Evolutionary conservation across 2,113 vertebrate genomes (phyloP).

Genomic region (Nicator chloris): DNA sequence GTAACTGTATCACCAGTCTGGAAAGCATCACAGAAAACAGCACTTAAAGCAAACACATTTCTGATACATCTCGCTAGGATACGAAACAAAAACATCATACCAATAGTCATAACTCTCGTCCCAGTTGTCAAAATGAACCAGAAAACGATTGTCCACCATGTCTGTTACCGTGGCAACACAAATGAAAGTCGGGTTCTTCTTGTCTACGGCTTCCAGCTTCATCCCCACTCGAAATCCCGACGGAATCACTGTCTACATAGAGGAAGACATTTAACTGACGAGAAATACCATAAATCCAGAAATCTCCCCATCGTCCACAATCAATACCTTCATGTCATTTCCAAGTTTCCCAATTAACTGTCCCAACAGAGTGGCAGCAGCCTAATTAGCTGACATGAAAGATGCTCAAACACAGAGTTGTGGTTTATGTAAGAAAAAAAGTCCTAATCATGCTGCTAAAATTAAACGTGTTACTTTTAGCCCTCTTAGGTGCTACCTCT

Average conservation of each 20-base stretch:
- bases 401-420: not conserved
- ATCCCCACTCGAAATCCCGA: slow-evolving; percentile 86
- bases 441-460: not conserved
- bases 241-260: slow-evolving; percentile 81
- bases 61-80: not conserved
- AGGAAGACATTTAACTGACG: slow-evolving; percentile 59
- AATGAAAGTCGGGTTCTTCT: slow-evolving; percentile 86
- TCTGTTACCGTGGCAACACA: slow-evolving; percentile 87
- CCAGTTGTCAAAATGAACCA: slow-evolving; percentile 91
- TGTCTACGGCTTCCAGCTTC: slow-evolving; percentile 87
- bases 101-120: slow-evolving; percentile 88
- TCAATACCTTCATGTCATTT: not conserved
- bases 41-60: not conserved
- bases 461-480: not conserved
- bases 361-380: not conserved
- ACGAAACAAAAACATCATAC: slow-evolving; percentile 68
- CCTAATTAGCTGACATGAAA: not conserved
- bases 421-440: not conserved
- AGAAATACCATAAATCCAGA: slow-evolving; percentile 23
- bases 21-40: not conserved
- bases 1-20: not conserved
- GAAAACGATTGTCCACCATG: slow-evolving; percentile 87
- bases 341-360: not conserved
- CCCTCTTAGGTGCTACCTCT: not conserved
- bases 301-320: not conserved